These are phyloP conservation scores for Apamea crenata DNA, from an alignment of 2,888 invertebrate genomes.

Conservation along the genomic window DNA sequence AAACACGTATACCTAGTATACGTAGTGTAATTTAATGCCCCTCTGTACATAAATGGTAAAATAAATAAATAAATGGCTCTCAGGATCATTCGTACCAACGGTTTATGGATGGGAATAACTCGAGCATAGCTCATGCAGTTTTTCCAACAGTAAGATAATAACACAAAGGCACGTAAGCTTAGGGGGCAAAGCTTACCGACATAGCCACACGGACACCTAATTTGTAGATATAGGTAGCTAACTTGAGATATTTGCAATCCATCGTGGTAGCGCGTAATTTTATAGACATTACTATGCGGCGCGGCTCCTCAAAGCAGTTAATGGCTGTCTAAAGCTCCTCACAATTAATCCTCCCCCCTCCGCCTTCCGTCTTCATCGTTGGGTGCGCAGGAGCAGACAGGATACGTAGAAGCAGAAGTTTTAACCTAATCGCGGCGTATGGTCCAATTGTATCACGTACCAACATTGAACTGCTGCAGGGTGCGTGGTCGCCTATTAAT, in stretches of 20 bases:
- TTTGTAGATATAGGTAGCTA: slow-evolving; percentile 52
- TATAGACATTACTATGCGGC: slow-evolving; percentile 49
- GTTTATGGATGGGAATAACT: slow-evolving; percentile 20
- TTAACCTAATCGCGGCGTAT: neutral
- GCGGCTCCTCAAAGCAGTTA: slow-evolving; percentile 69
- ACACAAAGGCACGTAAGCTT: slow-evolving; percentile 26
- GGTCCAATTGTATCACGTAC: neutral
- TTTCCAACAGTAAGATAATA: slow-evolving; percentile 38
- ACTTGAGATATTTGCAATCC: slow-evolving; percentile 52
- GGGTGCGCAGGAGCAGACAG: slow-evolving; percentile 60
- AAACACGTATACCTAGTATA: too few relatives aligned
- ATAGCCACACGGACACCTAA: slow-evolving; percentile 47
- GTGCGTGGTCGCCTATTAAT: neutral
- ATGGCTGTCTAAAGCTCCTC: slow-evolving; percentile 64
- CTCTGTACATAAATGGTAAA: too few relatives aligned
- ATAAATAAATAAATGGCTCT: too few relatives aligned
- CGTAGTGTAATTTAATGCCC: too few relatives aligned
- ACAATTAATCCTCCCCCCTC: slow-evolving; percentile 67
- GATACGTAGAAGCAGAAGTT: slow-evolving; percentile 21
- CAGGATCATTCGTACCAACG: neutral
- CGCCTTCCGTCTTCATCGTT: slow-evolving; percentile 46
- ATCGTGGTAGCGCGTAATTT: slow-evolving; percentile 52
- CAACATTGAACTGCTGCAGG: neutral
- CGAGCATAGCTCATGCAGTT: slow-evolving; percentile 4
- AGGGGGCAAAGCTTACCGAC: slow-evolving; percentile 21